Conservation (phyloP, 23 tunicate species). For the Botrylloides violaceus region DNA sequence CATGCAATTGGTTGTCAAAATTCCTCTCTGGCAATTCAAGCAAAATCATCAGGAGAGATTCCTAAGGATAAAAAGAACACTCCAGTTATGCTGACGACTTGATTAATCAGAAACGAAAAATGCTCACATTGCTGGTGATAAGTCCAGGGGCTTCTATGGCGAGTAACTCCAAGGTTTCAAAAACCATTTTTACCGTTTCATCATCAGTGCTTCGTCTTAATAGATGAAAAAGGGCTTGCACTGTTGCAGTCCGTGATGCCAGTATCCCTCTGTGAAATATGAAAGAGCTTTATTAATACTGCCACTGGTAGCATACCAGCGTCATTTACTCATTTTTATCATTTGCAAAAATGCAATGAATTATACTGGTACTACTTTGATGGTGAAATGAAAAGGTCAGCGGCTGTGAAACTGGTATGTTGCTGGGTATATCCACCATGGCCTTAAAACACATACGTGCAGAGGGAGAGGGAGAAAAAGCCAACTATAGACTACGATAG, state of each 20-base stretch:
- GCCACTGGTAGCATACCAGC: too few species aligned
- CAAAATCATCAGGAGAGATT: constrained; percentile 39
- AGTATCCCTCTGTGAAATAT: constrained; percentile 34
- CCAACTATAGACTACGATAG: too few species aligned
- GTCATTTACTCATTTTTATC: too few species aligned
- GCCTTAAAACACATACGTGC: too few species aligned
- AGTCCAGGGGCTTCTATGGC: constrained; percentile 62
- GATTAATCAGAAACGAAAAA: not conserved
- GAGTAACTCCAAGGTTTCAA: constrained; percentile 68
- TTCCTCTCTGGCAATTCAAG: constrained; percentile 43
- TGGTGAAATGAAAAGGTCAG: too few species aligned
- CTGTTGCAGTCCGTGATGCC: constrained; percentile 40
- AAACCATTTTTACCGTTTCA: constrained; percentile 37
- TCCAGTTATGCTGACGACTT: not conserved
- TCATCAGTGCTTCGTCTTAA: constrained; percentile 56
- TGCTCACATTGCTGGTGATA: constrained; percentile 29
- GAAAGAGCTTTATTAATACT: too few species aligned
- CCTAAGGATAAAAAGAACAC: constrained; percentile 28
- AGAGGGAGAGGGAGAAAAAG: too few species aligned
- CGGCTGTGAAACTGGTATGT: too few species aligned
- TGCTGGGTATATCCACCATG: too few species aligned
- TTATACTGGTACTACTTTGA: too few species aligned
- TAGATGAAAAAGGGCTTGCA: constrained; percentile 44
- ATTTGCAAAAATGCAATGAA: too few species aligned
- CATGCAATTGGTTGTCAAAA: constrained; percentile 53